Evolutionary conservation across 2,797 vertebrate species (phyloP).

Genomic region (Tolypeutes matacus): DNA sequence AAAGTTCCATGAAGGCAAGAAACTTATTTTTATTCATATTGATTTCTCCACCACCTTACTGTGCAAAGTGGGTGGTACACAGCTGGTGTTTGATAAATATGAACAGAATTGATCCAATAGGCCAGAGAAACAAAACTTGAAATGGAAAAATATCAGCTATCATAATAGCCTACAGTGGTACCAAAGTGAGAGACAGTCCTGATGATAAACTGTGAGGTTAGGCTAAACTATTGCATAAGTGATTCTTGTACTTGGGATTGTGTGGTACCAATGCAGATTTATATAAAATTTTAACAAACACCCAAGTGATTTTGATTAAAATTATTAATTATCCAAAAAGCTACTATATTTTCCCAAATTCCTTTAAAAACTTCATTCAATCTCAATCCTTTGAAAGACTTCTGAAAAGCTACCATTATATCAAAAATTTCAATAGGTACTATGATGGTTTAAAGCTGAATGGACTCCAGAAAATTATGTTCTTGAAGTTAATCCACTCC

Average conservation of each 20-base stretch:
- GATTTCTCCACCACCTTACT: constrained; percentile 17
- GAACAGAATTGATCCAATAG: constrained; percentile 23
- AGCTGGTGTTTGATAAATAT: constrained; percentile 48
- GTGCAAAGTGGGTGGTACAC: neutral
- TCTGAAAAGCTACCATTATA: neutral
- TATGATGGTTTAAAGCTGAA: neutral
- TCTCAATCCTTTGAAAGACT: constrained; percentile 29
- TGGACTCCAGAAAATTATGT: too few species aligned
- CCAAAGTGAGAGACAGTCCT: neutral
- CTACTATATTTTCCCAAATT: neutral
- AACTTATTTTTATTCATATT: neutral
- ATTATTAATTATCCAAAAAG: neutral
- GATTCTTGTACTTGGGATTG: neutral
- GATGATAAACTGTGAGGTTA: neutral
- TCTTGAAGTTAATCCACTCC: too few species aligned
- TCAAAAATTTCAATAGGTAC: neutral
- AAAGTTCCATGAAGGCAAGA: constrained; percentile 54
- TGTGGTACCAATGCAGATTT: neutral
- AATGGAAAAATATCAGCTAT: neutral
- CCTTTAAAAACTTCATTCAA: neutral
- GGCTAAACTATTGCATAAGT: neutral
- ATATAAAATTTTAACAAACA: neutral
- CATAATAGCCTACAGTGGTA: neutral
- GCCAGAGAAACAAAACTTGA: constrained; percentile 21
- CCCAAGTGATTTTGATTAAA: neutral